A percentile compares a stretch with the other conserved stretches of the same genome.
phyloP scores from a whole-genome alignment of 1,140 invertebrate genomes.

The Carposina sasakii region DNA sequence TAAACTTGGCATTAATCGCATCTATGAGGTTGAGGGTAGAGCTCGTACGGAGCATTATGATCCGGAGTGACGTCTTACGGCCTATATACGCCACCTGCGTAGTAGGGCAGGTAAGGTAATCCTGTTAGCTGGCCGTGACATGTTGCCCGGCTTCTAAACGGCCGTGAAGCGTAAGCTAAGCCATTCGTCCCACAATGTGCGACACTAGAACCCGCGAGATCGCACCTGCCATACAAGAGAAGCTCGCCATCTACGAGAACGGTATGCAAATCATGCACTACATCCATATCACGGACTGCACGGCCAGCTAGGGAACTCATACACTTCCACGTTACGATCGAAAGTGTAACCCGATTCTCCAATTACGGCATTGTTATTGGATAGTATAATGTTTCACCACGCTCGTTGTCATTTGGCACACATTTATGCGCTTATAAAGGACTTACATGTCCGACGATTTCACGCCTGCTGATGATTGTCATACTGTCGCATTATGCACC shows the following conservation, averaged over 20 bases:
- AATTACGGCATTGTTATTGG: slow-evolving; percentile 27
- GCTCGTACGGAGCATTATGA: no score
- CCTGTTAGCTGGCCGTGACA: slow-evolving; percentile 70
- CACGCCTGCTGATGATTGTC: slow-evolving; percentile 48
- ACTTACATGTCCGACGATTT: slow-evolving; percentile 53
- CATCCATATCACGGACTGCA: no score
- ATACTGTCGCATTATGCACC: slow-evolving; percentile 49
- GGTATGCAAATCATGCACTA: slow-evolving; percentile 41
- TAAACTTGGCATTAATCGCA: no score
- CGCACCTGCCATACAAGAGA: slow-evolving; percentile 61
- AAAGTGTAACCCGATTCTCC: slow-evolving; percentile 39
- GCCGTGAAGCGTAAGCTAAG: slow-evolving; percentile 30
- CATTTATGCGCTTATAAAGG: slow-evolving; percentile 49
- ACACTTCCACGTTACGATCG: slow-evolving; percentile 46
- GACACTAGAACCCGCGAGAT: slow-evolving; percentile 53
- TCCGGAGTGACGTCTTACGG: slow-evolving; percentile 53
- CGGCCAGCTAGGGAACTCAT: no score
- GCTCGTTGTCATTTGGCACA: slow-evolving; percentile 62
- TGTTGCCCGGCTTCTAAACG: slow-evolving; percentile 54
- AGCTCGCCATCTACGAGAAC: slow-evolving; percentile 64
- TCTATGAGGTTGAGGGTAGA: no score
- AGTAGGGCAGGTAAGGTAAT: slow-evolving; percentile 63
- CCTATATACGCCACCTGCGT: slow-evolving; percentile 56
- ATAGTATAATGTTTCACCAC: slow-evolving; percentile 45
- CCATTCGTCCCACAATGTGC: slow-evolving; percentile 56